phyloP scores from a whole-genome alignment of 1,140 invertebrate genomes.

The Caligus rogercresseyi region DNA sequence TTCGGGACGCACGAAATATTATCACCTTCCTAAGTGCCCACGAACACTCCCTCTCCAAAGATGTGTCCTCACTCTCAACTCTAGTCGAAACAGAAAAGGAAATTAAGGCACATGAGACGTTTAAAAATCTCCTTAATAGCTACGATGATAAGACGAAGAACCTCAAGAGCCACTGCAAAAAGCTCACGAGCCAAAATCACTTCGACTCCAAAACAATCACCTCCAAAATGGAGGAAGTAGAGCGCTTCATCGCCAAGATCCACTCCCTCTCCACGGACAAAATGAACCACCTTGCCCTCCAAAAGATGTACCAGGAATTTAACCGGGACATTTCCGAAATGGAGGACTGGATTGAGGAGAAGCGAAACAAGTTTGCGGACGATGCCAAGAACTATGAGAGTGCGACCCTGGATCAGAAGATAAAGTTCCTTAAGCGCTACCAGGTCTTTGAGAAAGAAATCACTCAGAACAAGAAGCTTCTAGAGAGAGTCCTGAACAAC shows the following conservation, averaged over 20 bases:
- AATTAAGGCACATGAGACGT: neutral
- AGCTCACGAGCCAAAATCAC: constrained; percentile 4
- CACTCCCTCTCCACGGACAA: neutral
- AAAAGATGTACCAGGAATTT: neutral
- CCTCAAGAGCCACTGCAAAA: constrained; percentile 3
- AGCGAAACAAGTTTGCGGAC: constrained; percentile 64
- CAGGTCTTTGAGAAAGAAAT: constrained; percentile 93
- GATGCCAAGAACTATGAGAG: constrained; percentile 34
- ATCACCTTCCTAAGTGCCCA: constrained; percentile 71
- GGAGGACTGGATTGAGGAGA: constrained; percentile 80
- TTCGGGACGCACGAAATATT: constrained; percentile 81
- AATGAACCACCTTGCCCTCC: neutral
- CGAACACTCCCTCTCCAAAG: constrained; percentile 27
- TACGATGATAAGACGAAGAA: neutral
- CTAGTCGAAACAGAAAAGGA: constrained; percentile 1
- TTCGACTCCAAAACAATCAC: neutral
- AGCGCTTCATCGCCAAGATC: neutral
- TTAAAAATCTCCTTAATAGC: neutral
- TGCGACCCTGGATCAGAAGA: constrained; percentile 35
- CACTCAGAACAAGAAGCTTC: constrained; percentile 63
- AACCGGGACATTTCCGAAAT: constrained; percentile 33
- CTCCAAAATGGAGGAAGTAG: neutral
- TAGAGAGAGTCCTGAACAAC: constrained; percentile 55
- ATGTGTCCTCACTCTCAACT: neutral
- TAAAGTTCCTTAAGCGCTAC: constrained; percentile 92